Conservation (phyloP, 2,888 invertebrate genomes). For the Mesodorylaimus sp. region DNA sequence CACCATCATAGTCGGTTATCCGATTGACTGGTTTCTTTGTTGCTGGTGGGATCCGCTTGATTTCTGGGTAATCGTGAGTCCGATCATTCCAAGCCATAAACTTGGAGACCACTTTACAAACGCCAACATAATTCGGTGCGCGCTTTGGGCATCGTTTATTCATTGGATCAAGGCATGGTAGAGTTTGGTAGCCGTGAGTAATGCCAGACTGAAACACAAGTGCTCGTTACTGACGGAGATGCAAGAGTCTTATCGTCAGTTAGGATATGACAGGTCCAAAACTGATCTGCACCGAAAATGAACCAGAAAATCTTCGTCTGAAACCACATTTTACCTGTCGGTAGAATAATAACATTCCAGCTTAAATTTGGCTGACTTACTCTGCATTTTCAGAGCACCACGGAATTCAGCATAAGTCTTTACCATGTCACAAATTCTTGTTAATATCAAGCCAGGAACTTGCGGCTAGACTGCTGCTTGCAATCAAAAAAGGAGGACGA, state of each 20-base stretch:
- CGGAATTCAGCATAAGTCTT: too few relatives aligned
- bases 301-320: constrained; percentile 24
- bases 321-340: constrained; percentile 25
- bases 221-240: too few relatives aligned
- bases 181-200: constrained; percentile 81
- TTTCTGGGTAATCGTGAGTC: not conserved
- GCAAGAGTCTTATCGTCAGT: too few relatives aligned
- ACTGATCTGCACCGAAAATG: constrained; percentile 20
- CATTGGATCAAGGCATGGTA: constrained; percentile 79
- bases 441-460: too few relatives aligned
- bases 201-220: constrained; percentile 54
- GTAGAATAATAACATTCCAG: too few relatives aligned
- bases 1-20: not conserved
- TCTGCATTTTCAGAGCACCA: too few relatives aligned
- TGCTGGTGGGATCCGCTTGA: not conserved
- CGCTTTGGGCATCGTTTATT: constrained; percentile 78
- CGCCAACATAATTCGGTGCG: constrained; percentile 50
- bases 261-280: too few relatives aligned
- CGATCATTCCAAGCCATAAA: not conserved
- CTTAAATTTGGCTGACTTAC: too few relatives aligned
- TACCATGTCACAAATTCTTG: too few relatives aligned
- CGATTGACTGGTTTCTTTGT: not conserved
- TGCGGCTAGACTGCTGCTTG: too few relatives aligned
- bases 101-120: not conserved
- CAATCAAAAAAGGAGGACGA: too few relatives aligned